Evolutionary conservation across 2,113 vertebrate genomes (phyloP).

Genomic region (Crotalus helleri): DNA sequence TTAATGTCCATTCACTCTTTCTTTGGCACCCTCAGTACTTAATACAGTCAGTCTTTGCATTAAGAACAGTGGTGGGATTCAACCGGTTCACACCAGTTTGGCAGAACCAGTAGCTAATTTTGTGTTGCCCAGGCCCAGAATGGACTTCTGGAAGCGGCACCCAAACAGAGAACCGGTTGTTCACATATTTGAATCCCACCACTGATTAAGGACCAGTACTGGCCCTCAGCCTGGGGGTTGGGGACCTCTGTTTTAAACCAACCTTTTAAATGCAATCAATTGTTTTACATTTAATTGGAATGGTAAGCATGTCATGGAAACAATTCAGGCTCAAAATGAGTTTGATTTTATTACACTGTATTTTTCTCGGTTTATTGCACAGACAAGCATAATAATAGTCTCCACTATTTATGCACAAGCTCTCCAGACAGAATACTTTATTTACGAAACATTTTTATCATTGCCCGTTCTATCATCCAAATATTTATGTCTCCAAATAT

Average conservation of each 20-base stretch:
- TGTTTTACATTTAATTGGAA: not conserved
- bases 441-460: not conserved
- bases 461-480: conserved; percentile 4
- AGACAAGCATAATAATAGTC: not conserved
- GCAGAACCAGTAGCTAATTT: too few species aligned
- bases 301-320: not conserved
- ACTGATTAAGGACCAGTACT: too few species aligned
- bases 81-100: too few species aligned
- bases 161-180: too few species aligned
- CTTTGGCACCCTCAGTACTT: not conserved
- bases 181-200: too few species aligned
- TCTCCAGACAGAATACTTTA: not conserved
- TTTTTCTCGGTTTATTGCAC: not conserved
- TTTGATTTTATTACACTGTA: not conserved
- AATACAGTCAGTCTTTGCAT: not conserved
- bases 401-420: not conserved
- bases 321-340: not conserved
- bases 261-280: too few species aligned
- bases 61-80: not conserved
- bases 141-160: too few species aligned
- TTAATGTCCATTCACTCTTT: not conserved
- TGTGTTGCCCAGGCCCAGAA: too few species aligned
- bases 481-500: not conserved
- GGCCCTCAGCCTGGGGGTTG: too few species aligned
- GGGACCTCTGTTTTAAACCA: too few species aligned